These are phyloP conservation scores for Catalaphyllia jardinei DNA, from an alignment of 64 coral and sea anemone genomes.

Conservation along the genomic window DNA sequence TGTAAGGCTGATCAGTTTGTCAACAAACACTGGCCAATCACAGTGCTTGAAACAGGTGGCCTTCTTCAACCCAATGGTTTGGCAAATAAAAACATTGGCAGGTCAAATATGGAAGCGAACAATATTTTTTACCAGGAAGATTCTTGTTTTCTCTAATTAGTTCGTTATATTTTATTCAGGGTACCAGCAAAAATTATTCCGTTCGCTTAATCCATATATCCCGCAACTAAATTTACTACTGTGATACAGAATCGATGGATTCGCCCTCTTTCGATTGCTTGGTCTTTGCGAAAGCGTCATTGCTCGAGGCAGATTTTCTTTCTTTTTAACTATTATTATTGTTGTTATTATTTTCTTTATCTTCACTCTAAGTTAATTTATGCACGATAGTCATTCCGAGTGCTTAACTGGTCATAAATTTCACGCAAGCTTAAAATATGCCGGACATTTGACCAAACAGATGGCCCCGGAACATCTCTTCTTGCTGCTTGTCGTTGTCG, in stretches of 20 bases:
- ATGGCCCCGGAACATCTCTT: not conserved
- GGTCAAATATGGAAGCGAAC: not conserved
- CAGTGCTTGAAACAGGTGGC: slow-evolving; percentile 18
- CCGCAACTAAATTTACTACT: not conserved
- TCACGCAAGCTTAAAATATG: slow-evolving; percentile 43
- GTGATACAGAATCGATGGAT: too few species aligned
- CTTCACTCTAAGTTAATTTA: not conserved
- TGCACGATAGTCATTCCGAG: slow-evolving; percentile 34
- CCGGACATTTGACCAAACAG: not conserved
- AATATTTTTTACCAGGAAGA: slow-evolving; percentile 14
- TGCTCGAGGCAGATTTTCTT: too few species aligned
- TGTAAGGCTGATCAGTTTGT: not conserved
- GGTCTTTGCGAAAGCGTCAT: not conserved
- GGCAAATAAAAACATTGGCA: slow-evolving; percentile 25
- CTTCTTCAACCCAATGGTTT: slow-evolving; percentile 15
- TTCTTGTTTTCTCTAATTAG: not conserved
- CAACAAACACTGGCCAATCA: slow-evolving; percentile 41
- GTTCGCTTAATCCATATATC: not conserved
- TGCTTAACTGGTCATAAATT: slow-evolving; percentile 16
- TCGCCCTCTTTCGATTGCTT: not conserved
- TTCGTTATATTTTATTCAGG: slow-evolving; percentile 23
- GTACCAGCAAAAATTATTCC: slow-evolving; percentile 37
- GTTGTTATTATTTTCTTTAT: not conserved
- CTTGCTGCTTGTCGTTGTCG: not conserved
- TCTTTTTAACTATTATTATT: too few species aligned